phyloP scores from a whole-genome alignment of 2,113 vertebrate species.

The Hemiprocne comata region DNA sequence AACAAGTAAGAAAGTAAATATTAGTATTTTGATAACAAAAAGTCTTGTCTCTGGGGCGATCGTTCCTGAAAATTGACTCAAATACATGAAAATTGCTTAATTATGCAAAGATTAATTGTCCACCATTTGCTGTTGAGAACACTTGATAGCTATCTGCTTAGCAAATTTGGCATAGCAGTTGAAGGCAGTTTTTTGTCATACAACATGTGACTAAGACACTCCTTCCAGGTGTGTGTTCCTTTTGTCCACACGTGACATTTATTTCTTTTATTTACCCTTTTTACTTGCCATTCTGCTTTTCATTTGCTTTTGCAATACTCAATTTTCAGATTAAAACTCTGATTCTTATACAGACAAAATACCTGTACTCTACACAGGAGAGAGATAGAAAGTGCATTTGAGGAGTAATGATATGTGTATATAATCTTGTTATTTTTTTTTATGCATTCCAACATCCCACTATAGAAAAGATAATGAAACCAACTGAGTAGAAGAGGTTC shows the following conservation, averaged over 20 bases:
- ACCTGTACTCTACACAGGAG: not conserved
- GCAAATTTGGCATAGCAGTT: not conserved
- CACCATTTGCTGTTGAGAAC: not conserved
- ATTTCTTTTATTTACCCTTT: not conserved
- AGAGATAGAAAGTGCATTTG: not conserved
- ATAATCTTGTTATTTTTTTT: not conserved
- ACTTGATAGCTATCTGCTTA: not conserved
- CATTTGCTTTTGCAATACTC: not conserved
- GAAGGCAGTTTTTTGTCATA: not conserved
- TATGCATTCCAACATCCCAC: not conserved
- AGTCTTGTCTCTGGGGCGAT: not conserved
- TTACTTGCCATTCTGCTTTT: not conserved
- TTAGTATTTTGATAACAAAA: not conserved
- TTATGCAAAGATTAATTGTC: not conserved
- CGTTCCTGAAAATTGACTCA: not conserved
- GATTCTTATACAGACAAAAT: not conserved
- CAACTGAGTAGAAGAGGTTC: not conserved
- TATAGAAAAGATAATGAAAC: conserved; percentile 1
- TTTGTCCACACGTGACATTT: not conserved
- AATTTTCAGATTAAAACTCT: conserved; percentile 27
- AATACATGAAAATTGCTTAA: not conserved
- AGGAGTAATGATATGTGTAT: not conserved
- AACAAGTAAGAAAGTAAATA: not conserved
- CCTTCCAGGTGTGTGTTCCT: not conserved
- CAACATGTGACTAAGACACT: not conserved